Percentiles rank a stretch among this genome's conserved stretches.
Conservation (phyloP, 2,797 vertebrate genomes). For the Leptatherina wallacei region DNA sequence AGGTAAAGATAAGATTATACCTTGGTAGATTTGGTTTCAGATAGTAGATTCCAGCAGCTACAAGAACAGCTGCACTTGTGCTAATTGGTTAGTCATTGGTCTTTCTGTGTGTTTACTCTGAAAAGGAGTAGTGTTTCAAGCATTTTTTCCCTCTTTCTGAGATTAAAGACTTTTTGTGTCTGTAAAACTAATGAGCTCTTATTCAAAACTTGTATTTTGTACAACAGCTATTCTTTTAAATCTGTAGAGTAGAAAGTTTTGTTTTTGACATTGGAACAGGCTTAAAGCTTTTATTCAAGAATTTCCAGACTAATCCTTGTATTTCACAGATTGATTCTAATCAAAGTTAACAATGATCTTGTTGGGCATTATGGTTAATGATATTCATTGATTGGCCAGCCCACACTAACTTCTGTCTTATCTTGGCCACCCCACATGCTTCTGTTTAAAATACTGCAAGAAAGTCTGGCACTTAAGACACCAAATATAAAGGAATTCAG, state of each 20-base stretch:
- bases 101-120: no score
- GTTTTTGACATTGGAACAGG: background rate
- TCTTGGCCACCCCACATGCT: background rate
- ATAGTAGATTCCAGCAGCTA: no score
- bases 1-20: no score
- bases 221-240: background rate
- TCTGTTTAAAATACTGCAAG: background rate
- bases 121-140: no score
- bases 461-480: background rate
- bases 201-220: background rate
- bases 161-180: background rate
- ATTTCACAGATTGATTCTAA: background rate
- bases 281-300: background rate
- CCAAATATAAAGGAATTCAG: background rate
- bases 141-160: no score
- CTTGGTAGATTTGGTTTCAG: no score
- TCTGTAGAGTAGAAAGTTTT: background rate
- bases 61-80: no score
- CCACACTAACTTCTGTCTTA: background rate
- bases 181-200: background rate
- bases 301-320: background rate
- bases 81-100: no score
- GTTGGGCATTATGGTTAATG: background rate
- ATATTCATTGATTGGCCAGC: background rate
- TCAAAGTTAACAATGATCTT: background rate